A percentile compares a stretch with the other conserved stretches of the same genome.
Conservation (phyloP, 1,140 invertebrate species). For the Tetragonula clypearis region DNA sequence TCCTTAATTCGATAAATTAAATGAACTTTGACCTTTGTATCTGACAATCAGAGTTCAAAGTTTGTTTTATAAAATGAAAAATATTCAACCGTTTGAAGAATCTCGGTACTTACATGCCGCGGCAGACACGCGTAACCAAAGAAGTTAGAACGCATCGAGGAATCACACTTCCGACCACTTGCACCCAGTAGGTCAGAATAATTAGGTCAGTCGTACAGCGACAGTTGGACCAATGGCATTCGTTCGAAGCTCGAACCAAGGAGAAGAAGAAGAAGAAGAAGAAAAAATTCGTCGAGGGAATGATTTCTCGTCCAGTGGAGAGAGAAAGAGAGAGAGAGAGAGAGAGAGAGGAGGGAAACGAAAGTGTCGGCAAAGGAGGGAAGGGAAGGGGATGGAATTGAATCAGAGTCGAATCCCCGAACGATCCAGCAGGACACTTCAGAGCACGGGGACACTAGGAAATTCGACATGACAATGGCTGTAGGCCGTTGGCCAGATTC, state of each 20-base stretch:
- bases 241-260: neutral
- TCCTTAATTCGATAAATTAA: too few relatives aligned
- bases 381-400: conserved; percentile 15
- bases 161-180: neutral
- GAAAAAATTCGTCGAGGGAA: conserved; percentile 29
- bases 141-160: neutral
- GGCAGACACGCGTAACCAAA: neutral
- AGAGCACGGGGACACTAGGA: conserved; percentile 39
- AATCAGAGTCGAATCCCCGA: conserved; percentile 63
- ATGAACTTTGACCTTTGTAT: too few relatives aligned
- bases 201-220: conserved; percentile 49
- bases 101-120: too few relatives aligned
- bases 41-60: too few relatives aligned
- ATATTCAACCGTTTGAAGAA: too few relatives aligned
- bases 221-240: conserved; percentile 51
- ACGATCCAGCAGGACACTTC: conserved; percentile 53
- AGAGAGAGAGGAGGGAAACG: conserved; percentile 25
- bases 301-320: conserved; percentile 41
- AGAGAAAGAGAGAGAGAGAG: conserved; percentile 15
- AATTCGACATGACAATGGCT: conserved; percentile 58
- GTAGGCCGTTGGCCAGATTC: conserved; percentile 59
- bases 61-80: too few relatives aligned
- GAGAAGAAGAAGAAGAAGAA: too few relatives aligned
- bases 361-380: neutral
- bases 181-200: conserved; percentile 34